phyloP scores from a whole-genome alignment of 2,797 vertebrate genomes.

The Phoebastria nigripes region DNA sequence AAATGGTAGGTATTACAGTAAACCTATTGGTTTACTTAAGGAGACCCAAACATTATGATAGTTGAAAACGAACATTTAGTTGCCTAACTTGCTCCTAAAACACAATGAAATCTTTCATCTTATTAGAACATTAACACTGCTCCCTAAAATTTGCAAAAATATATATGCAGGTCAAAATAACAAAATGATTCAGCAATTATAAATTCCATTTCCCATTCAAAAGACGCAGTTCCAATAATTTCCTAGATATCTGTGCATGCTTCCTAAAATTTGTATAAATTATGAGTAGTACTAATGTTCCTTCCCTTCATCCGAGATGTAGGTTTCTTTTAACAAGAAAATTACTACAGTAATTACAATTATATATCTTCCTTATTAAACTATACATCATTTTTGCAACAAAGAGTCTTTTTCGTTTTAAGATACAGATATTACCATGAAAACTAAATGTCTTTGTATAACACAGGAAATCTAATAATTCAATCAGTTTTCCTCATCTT shows the following conservation, averaged over 20 bases:
- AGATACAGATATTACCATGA: slow-evolving; percentile 32
- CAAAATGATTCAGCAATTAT: slow-evolving; percentile 12
- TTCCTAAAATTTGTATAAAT: slow-evolving; percentile 53
- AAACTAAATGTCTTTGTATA: slow-evolving; percentile 34
- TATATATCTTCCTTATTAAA: slow-evolving; percentile 52
- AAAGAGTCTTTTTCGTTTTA: not conserved
- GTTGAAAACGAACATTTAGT: slow-evolving; percentile 5
- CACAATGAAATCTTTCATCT: slow-evolving; percentile 15
- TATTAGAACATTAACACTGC: not conserved
- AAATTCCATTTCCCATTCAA: slow-evolving; percentile 53
- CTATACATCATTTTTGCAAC: slow-evolving; percentile 46
- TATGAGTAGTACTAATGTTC: slow-evolving; percentile 21
- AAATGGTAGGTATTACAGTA: not conserved
- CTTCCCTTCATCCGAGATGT: not conserved
- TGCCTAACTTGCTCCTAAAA: not conserved
- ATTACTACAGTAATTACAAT: slow-evolving; percentile 49
- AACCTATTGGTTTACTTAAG: not conserved
- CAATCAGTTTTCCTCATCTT: slow-evolving; percentile 32
- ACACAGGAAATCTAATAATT: slow-evolving; percentile 40
- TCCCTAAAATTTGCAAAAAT: slow-evolving; percentile 5
- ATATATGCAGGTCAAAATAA: slow-evolving; percentile 26
- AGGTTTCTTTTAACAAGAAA: slow-evolving; percentile 51
- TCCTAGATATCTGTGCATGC: not conserved
- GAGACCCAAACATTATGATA: not conserved
- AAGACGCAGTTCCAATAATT: slow-evolving; percentile 9